Conservation (phyloP, 2,888 invertebrate species). For the Trichopoda pennipes region DNA sequence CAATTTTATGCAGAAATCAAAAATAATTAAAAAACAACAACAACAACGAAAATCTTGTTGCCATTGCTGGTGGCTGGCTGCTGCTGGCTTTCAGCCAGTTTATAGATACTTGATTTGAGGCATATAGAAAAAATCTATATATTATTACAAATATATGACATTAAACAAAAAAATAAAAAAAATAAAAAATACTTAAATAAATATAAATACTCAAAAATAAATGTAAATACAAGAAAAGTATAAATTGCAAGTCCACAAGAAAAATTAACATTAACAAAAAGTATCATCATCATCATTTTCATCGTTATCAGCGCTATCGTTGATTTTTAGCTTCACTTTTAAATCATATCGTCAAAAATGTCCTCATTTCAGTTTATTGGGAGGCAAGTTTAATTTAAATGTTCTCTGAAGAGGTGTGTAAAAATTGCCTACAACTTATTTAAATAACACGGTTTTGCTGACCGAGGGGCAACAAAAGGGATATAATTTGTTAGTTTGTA, state of each 20-base stretch:
- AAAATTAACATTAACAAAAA: conserved; percentile 24
- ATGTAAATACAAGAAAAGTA: conserved; percentile 38
- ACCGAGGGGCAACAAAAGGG: background rate
- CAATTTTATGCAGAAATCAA: conserved; percentile 68
- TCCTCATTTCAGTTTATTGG: conserved; percentile 42
- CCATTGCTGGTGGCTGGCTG: conserved; percentile 49
- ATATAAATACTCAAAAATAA: conserved; percentile 22
- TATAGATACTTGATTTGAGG: conserved; percentile 67
- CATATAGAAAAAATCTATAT: conserved; percentile 63
- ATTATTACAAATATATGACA: conserved; percentile 68
- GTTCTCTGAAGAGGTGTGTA: conserved; percentile 1
- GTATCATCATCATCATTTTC: conserved; percentile 34
- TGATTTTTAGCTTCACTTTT: conserved; percentile 53
- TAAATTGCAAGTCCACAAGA: conserved; percentile 52
- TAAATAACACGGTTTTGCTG: conserved; percentile 5
- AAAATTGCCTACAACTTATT: background rate
- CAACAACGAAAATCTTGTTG: conserved; percentile 43
- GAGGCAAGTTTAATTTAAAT: conserved; percentile 27
- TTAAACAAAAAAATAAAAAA: conserved; percentile 4
- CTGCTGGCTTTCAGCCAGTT: conserved; percentile 65
- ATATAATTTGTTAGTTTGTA: background rate
- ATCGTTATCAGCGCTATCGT: conserved; percentile 27
- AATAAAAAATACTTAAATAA: conserved; percentile 23
- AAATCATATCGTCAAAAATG: conserved; percentile 60
- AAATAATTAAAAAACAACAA: conserved; percentile 63